phyloP scores from a whole-genome alignment of 2,113 vertebrate genomes.

The Anarhynchus alexandrinus region DNA sequence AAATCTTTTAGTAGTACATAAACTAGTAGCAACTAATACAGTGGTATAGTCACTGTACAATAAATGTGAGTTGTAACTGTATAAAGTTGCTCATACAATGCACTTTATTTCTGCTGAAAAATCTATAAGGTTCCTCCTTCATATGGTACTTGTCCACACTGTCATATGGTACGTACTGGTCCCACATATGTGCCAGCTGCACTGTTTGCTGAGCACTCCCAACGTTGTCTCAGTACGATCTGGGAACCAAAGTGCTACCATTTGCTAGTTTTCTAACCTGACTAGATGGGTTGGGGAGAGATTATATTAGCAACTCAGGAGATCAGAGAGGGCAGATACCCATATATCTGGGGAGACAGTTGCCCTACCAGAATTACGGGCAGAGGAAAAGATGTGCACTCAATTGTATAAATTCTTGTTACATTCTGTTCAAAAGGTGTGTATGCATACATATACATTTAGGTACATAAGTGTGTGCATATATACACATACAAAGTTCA shows the following conservation, averaged over 20 bases:
- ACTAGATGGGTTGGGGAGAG: background rate
- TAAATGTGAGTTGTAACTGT: background rate
- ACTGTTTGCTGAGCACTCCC: fast-evolving
- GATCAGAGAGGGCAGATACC: background rate
- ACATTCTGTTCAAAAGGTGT: background rate
- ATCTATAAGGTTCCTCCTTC: background rate
- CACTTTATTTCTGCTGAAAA: background rate
- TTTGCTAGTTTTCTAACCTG: background rate
- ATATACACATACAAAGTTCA: background rate
- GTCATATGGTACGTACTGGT: fast-evolving
- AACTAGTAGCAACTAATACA: background rate
- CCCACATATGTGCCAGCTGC: background rate
- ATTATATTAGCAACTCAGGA: background rate
- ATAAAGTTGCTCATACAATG: background rate
- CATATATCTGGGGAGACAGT: background rate
- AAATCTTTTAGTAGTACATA: background rate
- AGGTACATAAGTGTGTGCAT: background rate
- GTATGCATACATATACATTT: fast-evolving
- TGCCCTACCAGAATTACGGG: background rate
- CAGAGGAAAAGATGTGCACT: background rate
- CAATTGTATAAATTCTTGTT: background rate
- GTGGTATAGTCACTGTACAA: background rate
- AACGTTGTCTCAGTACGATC: background rate
- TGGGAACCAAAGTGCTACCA: background rate
- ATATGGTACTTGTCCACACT: background rate